phyloP scores from a whole-genome alignment of 1,140 invertebrate species.

The Danaus plexippus region DNA sequence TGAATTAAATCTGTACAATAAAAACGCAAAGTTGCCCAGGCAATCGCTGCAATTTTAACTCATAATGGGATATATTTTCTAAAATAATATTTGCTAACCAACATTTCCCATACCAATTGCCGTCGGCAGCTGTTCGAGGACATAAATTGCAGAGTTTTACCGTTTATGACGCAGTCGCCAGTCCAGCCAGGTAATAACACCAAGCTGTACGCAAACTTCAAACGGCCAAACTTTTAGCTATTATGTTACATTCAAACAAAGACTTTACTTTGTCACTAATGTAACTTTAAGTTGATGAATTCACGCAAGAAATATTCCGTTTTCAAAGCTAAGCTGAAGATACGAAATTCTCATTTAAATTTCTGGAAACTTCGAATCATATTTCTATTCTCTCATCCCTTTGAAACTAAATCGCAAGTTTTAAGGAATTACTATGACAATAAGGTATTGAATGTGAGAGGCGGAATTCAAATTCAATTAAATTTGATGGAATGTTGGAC shows the following conservation, averaged over 20 bases:
- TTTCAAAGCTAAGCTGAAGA: conserved; percentile 42
- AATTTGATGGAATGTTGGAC: conserved; percentile 23
- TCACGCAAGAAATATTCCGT: conserved; percentile 40
- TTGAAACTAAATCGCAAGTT: conserved; percentile 62
- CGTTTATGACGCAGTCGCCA: conserved; percentile 33
- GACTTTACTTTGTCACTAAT: conserved; percentile 40
- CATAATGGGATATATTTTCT: no score
- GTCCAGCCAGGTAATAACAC: conserved; percentile 57
- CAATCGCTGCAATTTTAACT: no score
- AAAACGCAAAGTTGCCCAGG: no score
- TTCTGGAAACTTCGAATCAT: conserved; percentile 38
- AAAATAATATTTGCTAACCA: conserved; percentile 11
- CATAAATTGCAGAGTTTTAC: conserved; percentile 60
- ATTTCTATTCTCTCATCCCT: conserved; percentile 43
- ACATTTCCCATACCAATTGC: conserved; percentile 51
- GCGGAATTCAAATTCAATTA: conserved; percentile 34
- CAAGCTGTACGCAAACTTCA: conserved; percentile 54
- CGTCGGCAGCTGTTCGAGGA: conserved; percentile 45
- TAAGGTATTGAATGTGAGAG: conserved; percentile 48
- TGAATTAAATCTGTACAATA: no score
- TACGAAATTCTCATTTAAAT: conserved; percentile 64
- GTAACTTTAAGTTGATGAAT: conserved; percentile 44
- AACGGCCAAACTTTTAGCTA: conserved; percentile 53
- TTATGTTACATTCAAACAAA: conserved; percentile 32
- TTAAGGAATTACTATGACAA: conserved; percentile 57